Conservation (phyloP, 2,113 vertebrate genomes). For the Columba livia region DNA sequence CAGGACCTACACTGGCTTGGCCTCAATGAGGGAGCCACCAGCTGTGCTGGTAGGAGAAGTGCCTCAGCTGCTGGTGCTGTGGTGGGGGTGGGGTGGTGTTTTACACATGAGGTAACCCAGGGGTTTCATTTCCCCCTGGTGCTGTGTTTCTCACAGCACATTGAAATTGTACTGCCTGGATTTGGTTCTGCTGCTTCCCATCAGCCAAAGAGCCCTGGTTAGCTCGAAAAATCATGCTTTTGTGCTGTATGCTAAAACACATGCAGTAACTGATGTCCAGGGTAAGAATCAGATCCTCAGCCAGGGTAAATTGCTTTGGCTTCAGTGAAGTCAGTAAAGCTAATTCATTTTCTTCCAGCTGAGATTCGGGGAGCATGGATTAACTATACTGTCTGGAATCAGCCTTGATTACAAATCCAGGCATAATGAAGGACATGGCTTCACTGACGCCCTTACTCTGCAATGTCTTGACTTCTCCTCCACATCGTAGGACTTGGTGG, state of each 20-base stretch:
- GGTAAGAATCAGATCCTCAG: not conserved
- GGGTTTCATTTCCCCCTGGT: not conserved
- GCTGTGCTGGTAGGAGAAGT: not conserved
- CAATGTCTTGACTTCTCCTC: not conserved
- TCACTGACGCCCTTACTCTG: not conserved
- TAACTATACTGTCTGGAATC: constrained; percentile 1
- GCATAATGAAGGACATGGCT: not conserved
- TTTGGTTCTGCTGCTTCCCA: not conserved
- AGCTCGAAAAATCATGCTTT: not conserved
- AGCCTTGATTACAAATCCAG: constrained; percentile 30
- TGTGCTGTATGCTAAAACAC: not conserved
- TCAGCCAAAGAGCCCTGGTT: not conserved
- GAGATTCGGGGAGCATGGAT: constrained; percentile 5
- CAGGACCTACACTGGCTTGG: not conserved
- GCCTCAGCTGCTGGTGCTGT: not conserved
- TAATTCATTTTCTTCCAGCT: constrained; percentile 54
- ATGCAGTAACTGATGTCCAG: not conserved
- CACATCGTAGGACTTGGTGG: accelerated
- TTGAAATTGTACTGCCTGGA: not conserved
- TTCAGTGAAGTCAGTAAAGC: constrained; percentile 35
- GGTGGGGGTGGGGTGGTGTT: not conserved
- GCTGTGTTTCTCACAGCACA: not conserved
- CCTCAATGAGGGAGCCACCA: not conserved
- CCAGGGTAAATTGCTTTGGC: not conserved
- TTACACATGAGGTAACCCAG: not conserved